phyloP scores from a whole-genome alignment of 2,113 vertebrate genomes.

The Oriolus oriolus region DNA sequence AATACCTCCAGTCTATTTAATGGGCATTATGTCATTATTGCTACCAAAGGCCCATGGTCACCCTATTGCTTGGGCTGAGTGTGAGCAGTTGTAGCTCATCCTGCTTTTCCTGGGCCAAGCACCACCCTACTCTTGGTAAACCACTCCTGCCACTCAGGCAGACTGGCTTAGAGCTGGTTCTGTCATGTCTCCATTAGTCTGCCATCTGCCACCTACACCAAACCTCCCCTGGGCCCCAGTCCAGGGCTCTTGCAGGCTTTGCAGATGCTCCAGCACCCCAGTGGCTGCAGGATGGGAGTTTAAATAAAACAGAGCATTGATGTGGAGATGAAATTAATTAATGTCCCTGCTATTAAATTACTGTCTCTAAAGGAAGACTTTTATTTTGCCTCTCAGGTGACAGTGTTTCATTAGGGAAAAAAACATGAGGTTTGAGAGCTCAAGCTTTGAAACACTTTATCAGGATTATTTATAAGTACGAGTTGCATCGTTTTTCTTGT shows the following conservation, averaged over 20 bases:
- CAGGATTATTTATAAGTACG: not conserved
- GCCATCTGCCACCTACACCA: constrained; percentile 32
- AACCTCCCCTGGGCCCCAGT: not conserved
- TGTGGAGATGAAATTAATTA: constrained; percentile 59
- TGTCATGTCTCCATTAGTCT: not conserved
- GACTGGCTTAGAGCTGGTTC: not conserved
- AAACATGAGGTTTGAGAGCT: not conserved
- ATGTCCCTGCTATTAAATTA: constrained; percentile 27
- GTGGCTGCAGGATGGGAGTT: constrained; percentile 34
- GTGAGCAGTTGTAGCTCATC: not conserved
- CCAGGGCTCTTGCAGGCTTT: constrained; percentile 1
- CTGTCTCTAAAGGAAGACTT: constrained; percentile 24
- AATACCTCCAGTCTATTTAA: not conserved
- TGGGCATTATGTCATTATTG: not conserved
- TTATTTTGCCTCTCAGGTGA: constrained; percentile 11
- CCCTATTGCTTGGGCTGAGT: not conserved
- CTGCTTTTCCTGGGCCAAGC: not conserved
- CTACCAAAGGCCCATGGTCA: not conserved
- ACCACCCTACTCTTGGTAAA: not conserved
- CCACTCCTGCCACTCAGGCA: not conserved
- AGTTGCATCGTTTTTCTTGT: not conserved
- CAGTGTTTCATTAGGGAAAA: not conserved
- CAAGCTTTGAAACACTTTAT: not conserved
- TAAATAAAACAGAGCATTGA: constrained; percentile 49
- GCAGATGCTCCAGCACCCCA: constrained; percentile 35